phyloP scores from a whole-genome alignment of 1,140 invertebrate species.

The Drosophila chauvacae region DNA sequence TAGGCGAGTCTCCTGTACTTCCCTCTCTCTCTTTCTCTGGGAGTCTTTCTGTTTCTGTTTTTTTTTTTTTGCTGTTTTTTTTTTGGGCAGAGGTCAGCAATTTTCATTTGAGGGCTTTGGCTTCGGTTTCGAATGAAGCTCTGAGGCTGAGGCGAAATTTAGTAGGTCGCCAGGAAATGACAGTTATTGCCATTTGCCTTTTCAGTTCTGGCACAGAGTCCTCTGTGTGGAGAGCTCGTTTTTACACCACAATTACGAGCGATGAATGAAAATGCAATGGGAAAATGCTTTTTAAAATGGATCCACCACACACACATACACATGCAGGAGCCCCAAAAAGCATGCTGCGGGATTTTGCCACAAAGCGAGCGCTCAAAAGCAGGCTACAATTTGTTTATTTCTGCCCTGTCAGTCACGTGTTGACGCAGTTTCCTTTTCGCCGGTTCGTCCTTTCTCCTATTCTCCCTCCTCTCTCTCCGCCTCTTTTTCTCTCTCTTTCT shows the following conservation, averaged over 20 bases:
- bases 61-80: not conserved
- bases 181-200: constrained; percentile 75
- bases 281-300: constrained; percentile 76
- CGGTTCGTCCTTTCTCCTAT: not conserved
- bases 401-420: constrained; percentile 53
- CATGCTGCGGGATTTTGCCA: constrained; percentile 43
- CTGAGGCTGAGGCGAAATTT: constrained; percentile 59
- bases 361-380: constrained; percentile 59
- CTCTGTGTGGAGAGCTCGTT: constrained; percentile 36
- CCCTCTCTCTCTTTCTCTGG: not conserved
- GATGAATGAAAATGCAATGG: constrained; percentile 78
- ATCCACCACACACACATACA: constrained; percentile 1
- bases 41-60: not conserved
- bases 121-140: constrained; percentile 4
- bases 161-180: constrained; percentile 78
- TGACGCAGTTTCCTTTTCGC: constrained; percentile 41
- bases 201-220: constrained; percentile 1
- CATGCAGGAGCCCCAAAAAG: constrained; percentile 24
- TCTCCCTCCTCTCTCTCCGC: not conserved
- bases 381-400: constrained; percentile 66
- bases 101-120: constrained; percentile 67
- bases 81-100: constrained; percentile 70
- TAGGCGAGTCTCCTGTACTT: constrained; percentile 21
- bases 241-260: constrained; percentile 79
- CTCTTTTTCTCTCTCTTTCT: not conserved